These are phyloP conservation scores for Rhopilema esculentum DNA, from an alignment of 30 jellyfish, hydroid and myxozoan genomes.

Conservation along the genomic window DNA sequence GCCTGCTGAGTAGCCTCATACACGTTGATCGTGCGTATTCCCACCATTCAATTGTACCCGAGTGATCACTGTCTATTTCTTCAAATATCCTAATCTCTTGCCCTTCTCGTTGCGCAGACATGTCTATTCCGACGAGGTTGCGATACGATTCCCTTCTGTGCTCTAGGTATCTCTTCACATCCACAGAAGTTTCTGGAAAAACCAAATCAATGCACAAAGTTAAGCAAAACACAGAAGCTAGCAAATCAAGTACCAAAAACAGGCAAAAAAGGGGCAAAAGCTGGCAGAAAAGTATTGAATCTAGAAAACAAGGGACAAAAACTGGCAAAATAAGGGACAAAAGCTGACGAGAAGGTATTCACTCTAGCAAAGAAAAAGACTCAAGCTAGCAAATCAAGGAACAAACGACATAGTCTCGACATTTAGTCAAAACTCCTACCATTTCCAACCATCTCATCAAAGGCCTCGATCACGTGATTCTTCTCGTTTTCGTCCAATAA, in stretches of 20 bases:
- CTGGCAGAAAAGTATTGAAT: background rate
- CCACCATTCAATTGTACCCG: slow-evolving; percentile 86
- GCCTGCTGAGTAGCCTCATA: slow-evolving; percentile 40
- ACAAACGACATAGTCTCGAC: no score
- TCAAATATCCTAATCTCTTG: slow-evolving; percentile 46
- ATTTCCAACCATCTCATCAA: slow-evolving; percentile 74
- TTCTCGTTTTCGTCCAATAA: slow-evolving; percentile 61
- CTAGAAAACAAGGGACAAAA: background rate
- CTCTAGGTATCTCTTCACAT: slow-evolving; percentile 11
- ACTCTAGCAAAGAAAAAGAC: no score
- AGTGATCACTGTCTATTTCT: slow-evolving; percentile 59
- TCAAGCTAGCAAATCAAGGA: no score
- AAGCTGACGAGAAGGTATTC: no score
- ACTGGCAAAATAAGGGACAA: no score
- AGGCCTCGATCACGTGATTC: slow-evolving; percentile 39
- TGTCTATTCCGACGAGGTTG: slow-evolving; percentile 56
- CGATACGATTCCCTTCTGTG: slow-evolving; percentile 33
- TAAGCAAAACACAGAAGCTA: background rate
- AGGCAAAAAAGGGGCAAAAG: background rate
- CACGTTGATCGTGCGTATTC: slow-evolving; percentile 67
- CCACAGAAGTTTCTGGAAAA: slow-evolving; percentile 30
- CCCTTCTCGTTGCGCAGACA: slow-evolving; percentile 52
- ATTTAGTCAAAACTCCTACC: slow-evolving; percentile 17
- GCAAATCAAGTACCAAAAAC: background rate
- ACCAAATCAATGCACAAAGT: background rate